Base-by-base conservation (phyloP, 2,888 invertebrate species). In the Clanis bilineata region DNA sequence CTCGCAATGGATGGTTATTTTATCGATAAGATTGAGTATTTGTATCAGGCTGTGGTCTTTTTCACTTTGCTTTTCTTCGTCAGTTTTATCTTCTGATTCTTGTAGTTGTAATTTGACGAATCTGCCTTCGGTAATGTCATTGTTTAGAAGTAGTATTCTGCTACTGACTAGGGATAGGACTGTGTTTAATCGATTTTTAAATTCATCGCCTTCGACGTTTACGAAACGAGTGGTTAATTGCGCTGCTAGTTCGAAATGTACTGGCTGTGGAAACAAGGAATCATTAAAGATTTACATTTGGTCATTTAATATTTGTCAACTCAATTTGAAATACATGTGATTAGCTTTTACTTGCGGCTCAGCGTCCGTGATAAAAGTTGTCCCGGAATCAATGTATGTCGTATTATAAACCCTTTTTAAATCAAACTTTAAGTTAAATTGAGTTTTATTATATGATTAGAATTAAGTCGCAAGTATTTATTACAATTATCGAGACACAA, bases 171-270 rank as follows among this genome's bases (percentile, higher is more conserved):
- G 73, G 0, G 96, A 94, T 0, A 97, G 86, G 7, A 97, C 72
- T 0, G 84, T 78, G 4, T 85, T 78, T 0, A 98, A 85, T 12
- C 96, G 93, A 0, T 88, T 85, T 69, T 95, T 94, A 80, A 98
- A 98, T 1, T 93, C 83, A 0, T 93, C 91, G 61, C 94, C 93
- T 84, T 98, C 98, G 0, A 95, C 94, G 63, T 93, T 94, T 0
- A 97, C 95, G 79, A 98, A 97, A 62, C 97, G 89, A 0, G 97
- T 96, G 72, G 95, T 94, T 0, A 98, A 82, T 78, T 97, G 96
- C 0, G 96, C 95, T 0, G 95, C 96, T 70, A 98, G 86, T 73
- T 95, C 95, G 22, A 95, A 93, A 68, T 97, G 95, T 4, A 93
- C 90, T 0, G 95, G 90, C 93, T 95, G 78, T 54, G 63, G 60